Base-by-base conservation (phyloP, 37 sponge, comb jelly and placozoan genomes). In the Amphimedon queenslandica region DNA sequence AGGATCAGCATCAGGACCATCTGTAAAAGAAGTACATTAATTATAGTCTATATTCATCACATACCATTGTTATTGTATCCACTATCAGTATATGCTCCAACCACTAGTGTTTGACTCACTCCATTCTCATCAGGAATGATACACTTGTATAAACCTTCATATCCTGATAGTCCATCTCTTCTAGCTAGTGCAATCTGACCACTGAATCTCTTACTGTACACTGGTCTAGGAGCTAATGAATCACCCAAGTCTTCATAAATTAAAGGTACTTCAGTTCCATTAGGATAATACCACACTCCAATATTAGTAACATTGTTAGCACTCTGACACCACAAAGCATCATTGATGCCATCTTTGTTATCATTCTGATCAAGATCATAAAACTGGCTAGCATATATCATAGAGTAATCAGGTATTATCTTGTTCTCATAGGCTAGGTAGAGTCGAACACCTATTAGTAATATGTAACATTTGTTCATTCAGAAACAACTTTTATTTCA, bases 81-180 rank as follows among this genome's bases (percentile, higher is more conserved):
- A 35, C 25, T 33, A 18, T 55, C 0, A 34, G 55, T 66, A 58
- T 74, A 81, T 39, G 73, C 67, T 1, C 82, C 82, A 3, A 67
- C 73, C 28, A 37, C 66, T 16, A 81, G 61, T 20, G 63, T 74
- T 32, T 37, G 64, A n/a, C n/a, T n/a, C n/a, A n/a, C n/a, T n/a
- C n/a, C n/a, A n/a, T n/a, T n/a, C n/a, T n/a, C n/a, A 61, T 80
- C 73, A n/a, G 51, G 37, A 10, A 80, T 72, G 24, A 30, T 56
- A 47, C 81, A 80, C 0, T 71, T 72, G 57, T 70, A 80, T 36
- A 80, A 43, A 2, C 81, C 81, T 53, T 80, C 81, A 43, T 21
- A 27, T 29, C 13, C 77, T 23, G 43, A 37, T 47, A 13, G 53
- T 47, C 53, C 53, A 47, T 8, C 13, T 8, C 13, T 18, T 18